A percentile compares a stretch with the other conserved stretches of the same genome.
phyloP scores from a whole-genome alignment of 2,797 vertebrate species.

The Podarcis siculus region DNA sequence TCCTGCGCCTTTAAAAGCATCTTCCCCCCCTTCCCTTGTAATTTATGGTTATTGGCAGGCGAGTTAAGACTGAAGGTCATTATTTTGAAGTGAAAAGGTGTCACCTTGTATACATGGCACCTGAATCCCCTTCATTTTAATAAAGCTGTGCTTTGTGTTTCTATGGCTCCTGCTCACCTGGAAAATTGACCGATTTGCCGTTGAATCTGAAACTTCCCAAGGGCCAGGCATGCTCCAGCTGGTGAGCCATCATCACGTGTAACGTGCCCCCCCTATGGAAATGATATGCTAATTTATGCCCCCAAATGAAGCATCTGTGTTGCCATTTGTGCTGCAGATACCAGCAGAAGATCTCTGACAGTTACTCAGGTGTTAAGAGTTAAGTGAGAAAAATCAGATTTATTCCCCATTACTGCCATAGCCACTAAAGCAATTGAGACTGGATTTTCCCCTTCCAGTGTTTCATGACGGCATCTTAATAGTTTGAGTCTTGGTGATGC shows the following conservation, averaged over 20 bases:
- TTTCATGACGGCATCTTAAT: constrained; percentile 59
- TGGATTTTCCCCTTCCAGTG: constrained; percentile 54
- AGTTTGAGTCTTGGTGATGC: constrained; percentile 60
- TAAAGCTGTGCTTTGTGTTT: constrained; percentile 38
- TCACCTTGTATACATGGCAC: background rate
- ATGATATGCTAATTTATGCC: constrained; percentile 69
- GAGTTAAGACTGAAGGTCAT: background rate
- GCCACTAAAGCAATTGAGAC: constrained; percentile 57
- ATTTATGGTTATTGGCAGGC: background rate
- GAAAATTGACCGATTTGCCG: constrained; percentile 56
- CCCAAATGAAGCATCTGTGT: constrained; percentile 71
- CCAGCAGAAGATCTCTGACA: constrained; percentile 57
- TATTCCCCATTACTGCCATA: constrained; percentile 60
- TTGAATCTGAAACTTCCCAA: constrained; percentile 66
- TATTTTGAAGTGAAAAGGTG: background rate
- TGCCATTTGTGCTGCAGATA: constrained; percentile 70
- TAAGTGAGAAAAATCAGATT: constrained; percentile 69
- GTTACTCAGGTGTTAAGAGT: constrained; percentile 57
- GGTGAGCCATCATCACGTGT: constrained; percentile 64
- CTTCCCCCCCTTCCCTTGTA: no score
- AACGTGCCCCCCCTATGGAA: constrained; percentile 57
- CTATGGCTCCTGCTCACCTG: constrained; percentile 47
- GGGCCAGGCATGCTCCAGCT: constrained; percentile 64
- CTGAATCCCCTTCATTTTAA: constrained; percentile 37
- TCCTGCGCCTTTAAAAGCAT: background rate